Percentiles rank a stretch among this genome's conserved stretches.
phyloP scores from a whole-genome alignment of 2,113 vertebrate species.

The Grus americana region DNA sequence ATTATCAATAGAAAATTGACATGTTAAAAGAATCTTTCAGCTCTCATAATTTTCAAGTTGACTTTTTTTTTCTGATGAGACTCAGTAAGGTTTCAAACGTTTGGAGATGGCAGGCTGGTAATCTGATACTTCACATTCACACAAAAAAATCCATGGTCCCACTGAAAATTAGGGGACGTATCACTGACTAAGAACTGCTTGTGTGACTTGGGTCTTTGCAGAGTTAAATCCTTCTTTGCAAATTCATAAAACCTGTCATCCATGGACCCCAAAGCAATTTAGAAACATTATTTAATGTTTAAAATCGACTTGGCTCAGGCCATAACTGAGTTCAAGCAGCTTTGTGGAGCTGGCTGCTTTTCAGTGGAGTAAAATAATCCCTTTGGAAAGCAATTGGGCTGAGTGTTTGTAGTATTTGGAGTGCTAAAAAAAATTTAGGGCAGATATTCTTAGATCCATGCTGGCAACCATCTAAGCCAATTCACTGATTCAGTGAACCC shows the following conservation, averaged over 20 bases:
- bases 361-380: slow-evolving; percentile 53
- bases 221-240: not conserved
- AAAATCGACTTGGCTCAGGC: slow-evolving; percentile 38
- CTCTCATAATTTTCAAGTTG: not conserved
- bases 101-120: not conserved
- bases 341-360: slow-evolving; percentile 46
- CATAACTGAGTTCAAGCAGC: slow-evolving; percentile 23
- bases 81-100: not conserved
- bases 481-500: not conserved
- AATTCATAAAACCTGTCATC: slow-evolving; percentile 4
- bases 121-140: not conserved
- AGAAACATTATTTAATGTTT: slow-evolving; percentile 42
- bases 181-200: not conserved
- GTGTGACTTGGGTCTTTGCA: not conserved
- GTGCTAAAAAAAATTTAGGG: slow-evolving; percentile 29
- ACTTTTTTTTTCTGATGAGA: not conserved
- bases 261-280: not conserved
- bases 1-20: not conserved
- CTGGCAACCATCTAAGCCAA: slow-evolving; percentile 18
- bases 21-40: not conserved
- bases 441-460: slow-evolving; percentile 51
- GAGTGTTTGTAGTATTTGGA: slow-evolving; percentile 36
- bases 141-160: not conserved
- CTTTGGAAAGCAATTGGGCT: slow-evolving; percentile 52
- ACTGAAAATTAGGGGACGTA: not conserved